Conservation (phyloP, 92 coral and sea anemone species). For the Epizoanthus rinbou region DNA sequence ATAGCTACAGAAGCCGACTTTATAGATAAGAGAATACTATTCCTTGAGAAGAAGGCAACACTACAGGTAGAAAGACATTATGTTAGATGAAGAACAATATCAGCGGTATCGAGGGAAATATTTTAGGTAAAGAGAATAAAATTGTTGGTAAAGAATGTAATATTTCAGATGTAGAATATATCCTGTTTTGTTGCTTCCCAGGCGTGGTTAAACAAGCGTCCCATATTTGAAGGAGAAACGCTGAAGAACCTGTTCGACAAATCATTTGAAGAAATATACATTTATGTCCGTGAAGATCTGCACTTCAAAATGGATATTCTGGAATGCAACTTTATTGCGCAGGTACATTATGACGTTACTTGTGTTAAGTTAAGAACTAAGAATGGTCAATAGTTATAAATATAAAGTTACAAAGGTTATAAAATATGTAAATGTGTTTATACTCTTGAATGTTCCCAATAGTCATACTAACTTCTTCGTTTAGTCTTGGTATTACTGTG, state of each 20-base stretch:
- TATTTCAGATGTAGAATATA: background rate
- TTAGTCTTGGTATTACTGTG: too few species aligned
- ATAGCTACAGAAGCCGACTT: too few species aligned
- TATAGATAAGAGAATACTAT: too few species aligned
- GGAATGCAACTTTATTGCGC: conserved; percentile 84
- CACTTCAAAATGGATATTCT: conserved; percentile 84
- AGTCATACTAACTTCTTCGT: too few species aligned
- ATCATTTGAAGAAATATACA: conserved; percentile 75
- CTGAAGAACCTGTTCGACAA: conserved; percentile 76
- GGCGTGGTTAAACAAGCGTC: conserved; percentile 94
- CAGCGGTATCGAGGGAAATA: too few species aligned
- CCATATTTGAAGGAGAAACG: conserved; percentile 74
- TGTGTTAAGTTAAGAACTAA: background rate
- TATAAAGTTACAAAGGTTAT: too few species aligned
- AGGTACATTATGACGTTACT: conserved; percentile 41
- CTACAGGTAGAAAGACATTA: too few species aligned
- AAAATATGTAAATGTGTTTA: background rate
- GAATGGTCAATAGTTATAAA: too few species aligned
- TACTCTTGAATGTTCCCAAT: background rate
- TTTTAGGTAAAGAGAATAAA: background rate
- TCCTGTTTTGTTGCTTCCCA: background rate
- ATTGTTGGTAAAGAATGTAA: background rate
- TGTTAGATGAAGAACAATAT: too few species aligned
- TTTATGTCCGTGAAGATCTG: conserved; percentile 65
- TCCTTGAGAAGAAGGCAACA: background rate